Percentiles rank a stretch among this genome's conserved stretches.
phyloP scores from a whole-genome alignment of 2,797 vertebrate genomes.

The Gymnocypris eckloni region DNA sequence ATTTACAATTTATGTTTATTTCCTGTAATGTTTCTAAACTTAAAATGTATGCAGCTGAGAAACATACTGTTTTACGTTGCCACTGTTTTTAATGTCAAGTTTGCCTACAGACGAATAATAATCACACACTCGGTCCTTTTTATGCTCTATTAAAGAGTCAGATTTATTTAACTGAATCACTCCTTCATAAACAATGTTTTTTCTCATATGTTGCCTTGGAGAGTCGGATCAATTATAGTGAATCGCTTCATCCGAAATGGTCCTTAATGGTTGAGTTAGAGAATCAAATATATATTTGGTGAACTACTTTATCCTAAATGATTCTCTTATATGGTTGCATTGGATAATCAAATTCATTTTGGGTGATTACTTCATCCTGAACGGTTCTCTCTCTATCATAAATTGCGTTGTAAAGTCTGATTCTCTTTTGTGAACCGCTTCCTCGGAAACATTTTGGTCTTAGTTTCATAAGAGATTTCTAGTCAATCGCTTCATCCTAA shows the following conservation, averaged over 20 bases:
- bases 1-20: not conserved
- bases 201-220: not conserved
- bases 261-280: not conserved
- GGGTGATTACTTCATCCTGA: not conserved
- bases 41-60: not conserved
- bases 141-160: not conserved
- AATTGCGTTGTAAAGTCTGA: not conserved
- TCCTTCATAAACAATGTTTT: not conserved
- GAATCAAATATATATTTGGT: not conserved
- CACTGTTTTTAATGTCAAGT: not conserved
- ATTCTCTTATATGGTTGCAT: not conserved
- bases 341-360: not conserved
- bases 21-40: not conserved
- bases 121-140: not conserved
- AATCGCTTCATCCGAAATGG: not conserved
- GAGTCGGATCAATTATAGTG: not conserved
- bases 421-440: not conserved
- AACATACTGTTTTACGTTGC: not conserved
- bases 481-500: not conserved
- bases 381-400: not conserved
- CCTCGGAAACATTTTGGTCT: not conserved
- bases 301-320: not conserved
- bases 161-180: not conserved
- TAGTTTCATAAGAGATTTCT: not conserved
- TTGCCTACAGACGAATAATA: not conserved